phyloP scores from a whole-genome alignment of 2,888 invertebrate species.

The Drosophila hamatofila region DNA sequence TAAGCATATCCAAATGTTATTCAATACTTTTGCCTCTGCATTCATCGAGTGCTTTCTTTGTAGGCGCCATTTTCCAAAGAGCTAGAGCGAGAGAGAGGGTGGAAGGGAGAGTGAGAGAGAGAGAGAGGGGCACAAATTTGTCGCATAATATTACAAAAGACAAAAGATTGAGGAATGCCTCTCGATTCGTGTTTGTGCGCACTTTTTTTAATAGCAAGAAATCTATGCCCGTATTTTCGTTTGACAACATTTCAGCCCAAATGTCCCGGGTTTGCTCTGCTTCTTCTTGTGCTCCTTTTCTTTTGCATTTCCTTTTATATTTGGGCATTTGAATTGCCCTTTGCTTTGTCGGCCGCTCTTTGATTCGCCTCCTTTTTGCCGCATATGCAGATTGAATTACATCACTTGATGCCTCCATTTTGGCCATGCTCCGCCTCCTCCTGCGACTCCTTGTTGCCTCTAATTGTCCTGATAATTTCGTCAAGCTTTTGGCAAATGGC shows the following conservation, averaged over 20 bases:
- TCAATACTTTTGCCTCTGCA: conserved; percentile 75
- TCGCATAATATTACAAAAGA: conserved; percentile 82
- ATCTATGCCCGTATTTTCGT: conserved; percentile 80
- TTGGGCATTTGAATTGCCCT: conserved; percentile 62
- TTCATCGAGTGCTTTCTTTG: conserved; percentile 58
- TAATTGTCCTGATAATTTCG: conserved; percentile 72
- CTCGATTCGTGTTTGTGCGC: conserved; percentile 36
- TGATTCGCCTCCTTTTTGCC: conserved; percentile 60
- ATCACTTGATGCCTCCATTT: conserved; percentile 58
- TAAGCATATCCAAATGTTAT: conserved; percentile 74
- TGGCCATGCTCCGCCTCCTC: conserved; percentile 17
- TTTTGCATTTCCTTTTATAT: conserved; percentile 53
- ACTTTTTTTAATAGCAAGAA: conserved; percentile 70
- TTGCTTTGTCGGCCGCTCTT: conserved; percentile 42
- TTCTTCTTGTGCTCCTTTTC: conserved; percentile 16
- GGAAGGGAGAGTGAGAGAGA: background rate
- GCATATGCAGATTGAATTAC: conserved; percentile 81
- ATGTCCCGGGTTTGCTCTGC: conserved; percentile 18
- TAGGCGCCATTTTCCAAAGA: conserved; percentile 54
- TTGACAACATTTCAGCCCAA: conserved; percentile 74
- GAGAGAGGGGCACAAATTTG: conserved; percentile 43
- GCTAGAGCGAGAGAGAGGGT: background rate
- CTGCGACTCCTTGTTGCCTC: conserved; percentile 12
- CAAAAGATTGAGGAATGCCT: conserved; percentile 65
- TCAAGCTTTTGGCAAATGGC: conserved; percentile 12